Percentiles rank a stretch among this genome's conserved stretches.
Conservation (phyloP, 2,113 vertebrate genomes). For the Pseudolaguvia tuberculata region DNA sequence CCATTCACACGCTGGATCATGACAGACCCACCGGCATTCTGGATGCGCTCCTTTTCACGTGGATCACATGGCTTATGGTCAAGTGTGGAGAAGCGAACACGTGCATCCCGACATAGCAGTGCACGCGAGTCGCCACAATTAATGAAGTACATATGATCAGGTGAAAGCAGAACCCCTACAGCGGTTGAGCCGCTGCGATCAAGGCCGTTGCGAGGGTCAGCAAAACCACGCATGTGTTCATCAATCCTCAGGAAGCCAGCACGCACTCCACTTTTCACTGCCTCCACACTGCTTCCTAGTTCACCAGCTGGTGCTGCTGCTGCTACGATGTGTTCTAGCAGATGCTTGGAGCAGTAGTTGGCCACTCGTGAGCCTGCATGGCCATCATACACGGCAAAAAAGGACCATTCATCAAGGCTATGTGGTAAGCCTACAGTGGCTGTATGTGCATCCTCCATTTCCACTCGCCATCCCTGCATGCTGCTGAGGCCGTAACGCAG, state of each 20-base stretch:
- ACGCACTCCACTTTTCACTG: constrained; percentile 89
- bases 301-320: constrained; percentile 51
- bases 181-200: constrained; percentile 97
- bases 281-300: constrained; percentile 71
- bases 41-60: constrained; percentile 93
- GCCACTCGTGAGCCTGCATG: constrained; percentile 96
- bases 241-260: constrained; percentile 97
- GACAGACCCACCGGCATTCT: constrained; percentile 96
- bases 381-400: constrained; percentile 96
- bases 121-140: constrained; percentile 97
- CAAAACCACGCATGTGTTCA: constrained; percentile 97
- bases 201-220: constrained; percentile 94
- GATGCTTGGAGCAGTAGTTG: constrained; percentile 93
- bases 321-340: constrained; percentile 90
- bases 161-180: constrained; percentile 90
- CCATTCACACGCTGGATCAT: constrained; percentile 99
- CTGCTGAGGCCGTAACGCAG: constrained; percentile 93
- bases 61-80: constrained; percentile 99
- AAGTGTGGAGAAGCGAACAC: constrained; percentile 94
- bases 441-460: constrained; percentile 98
- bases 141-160: constrained; percentile 92
- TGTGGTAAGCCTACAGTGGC: constrained; percentile 89
- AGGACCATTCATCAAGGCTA: constrained; percentile 92
- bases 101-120: constrained; percentile 85
- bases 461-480: constrained; percentile 99